phyloP scores from a whole-genome alignment of 2,113 vertebrate genomes.

The Paralichthys olivaceus region DNA sequence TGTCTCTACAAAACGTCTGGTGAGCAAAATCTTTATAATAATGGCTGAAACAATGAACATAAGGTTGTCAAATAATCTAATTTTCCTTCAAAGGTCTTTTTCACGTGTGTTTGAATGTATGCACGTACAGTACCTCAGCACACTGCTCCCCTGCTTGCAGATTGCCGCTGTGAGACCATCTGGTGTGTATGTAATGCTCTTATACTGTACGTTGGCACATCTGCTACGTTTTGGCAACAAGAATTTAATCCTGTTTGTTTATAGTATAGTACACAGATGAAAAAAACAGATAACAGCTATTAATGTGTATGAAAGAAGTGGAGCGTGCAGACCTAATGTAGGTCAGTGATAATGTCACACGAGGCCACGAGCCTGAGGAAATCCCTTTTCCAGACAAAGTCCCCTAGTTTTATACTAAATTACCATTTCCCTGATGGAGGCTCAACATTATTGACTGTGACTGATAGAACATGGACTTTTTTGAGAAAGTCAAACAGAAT shows the following conservation, averaged over 20 bases:
- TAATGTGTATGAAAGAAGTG: constrained; percentile 52
- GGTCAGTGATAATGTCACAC: constrained; percentile 63
- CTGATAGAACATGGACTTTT: not conserved
- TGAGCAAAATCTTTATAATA: not conserved
- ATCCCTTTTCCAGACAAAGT: constrained; percentile 59
- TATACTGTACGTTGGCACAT: constrained; percentile 64
- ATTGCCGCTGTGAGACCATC: constrained; percentile 44
- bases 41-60: not conserved
- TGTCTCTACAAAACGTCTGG: not conserved
- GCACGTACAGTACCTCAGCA: not conserved
- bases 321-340: constrained; percentile 57
- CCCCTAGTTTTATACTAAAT: constrained; percentile 40
- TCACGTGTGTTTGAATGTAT: no score
- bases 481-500: constrained; percentile 51
- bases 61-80: not conserved
- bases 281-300: constrained; percentile 40
- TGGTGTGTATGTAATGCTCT: constrained; percentile 60
- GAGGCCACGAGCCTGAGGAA: constrained; percentile 41
- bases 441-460: not conserved
- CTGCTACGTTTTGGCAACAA: constrained; percentile 44
- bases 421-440: constrained; percentile 5
- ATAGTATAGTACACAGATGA: constrained; percentile 19
- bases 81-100: no score
- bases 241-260: constrained; percentile 65
- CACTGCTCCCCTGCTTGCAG: not conserved